These are phyloP conservation scores for Myotis daubentonii DNA, from an alignment of 2,797 vertebrate species.

Conservation along the genomic window DNA sequence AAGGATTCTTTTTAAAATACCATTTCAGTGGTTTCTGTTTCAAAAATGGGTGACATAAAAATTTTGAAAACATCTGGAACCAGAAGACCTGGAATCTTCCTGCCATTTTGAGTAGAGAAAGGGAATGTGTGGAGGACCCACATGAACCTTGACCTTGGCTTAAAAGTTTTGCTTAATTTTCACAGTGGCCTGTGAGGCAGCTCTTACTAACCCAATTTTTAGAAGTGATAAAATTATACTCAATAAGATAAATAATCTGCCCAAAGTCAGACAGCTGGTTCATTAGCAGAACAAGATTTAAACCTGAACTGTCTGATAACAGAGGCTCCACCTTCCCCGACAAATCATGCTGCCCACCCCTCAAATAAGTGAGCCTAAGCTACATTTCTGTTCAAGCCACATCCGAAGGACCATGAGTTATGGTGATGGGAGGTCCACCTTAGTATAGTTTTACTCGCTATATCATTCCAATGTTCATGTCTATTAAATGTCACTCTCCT, in stretches of 20 bases:
- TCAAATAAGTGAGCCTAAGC: not conserved
- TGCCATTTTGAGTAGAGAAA: not conserved
- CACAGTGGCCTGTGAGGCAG: not conserved
- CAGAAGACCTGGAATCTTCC: not conserved
- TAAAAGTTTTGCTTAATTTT: not conserved
- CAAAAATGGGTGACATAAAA: not conserved
- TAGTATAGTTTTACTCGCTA: not conserved
- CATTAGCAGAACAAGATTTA: not conserved
- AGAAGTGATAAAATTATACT: not conserved
- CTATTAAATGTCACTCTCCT: not conserved
- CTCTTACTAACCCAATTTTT: not conserved
- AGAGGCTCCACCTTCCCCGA: not conserved
- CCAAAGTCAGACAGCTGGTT: not conserved
- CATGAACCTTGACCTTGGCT: not conserved
- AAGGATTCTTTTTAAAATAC: not conserved
- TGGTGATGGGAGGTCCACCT: not conserved
- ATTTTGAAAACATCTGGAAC: not conserved
- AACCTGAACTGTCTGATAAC: not conserved
- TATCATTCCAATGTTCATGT: not conserved
- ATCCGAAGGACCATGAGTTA: not conserved
- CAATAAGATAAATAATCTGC: not conserved
- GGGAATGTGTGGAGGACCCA: not conserved
- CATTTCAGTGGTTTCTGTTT: not conserved
- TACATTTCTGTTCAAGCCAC: not conserved
- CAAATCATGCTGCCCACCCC: not conserved